These are phyloP conservation scores for Cyclophora albipunctata DNA, from an alignment of 2,888 invertebrate genomes.

Conservation along the genomic window DNA sequence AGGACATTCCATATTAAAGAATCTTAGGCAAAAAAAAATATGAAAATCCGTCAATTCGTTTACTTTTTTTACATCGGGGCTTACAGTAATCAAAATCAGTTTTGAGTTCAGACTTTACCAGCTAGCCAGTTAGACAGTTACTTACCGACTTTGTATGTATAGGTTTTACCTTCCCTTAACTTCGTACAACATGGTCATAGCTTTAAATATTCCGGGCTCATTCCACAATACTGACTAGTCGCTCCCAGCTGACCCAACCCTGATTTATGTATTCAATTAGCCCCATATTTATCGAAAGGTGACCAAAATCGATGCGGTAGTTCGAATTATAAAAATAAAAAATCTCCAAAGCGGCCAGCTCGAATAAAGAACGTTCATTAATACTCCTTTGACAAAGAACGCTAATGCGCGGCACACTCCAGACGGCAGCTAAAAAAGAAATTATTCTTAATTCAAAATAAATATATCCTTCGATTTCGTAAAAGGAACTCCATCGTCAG, in stretches of 20 bases:
- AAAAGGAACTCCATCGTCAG: conserved; percentile 54
- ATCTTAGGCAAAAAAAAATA: no score
- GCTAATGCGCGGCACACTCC: conserved; percentile 72
- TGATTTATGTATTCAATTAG: no score
- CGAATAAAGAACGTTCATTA: conserved; percentile 55
- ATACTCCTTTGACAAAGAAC: conserved; percentile 57
- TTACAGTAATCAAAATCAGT: no score
- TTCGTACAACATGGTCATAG: no score
- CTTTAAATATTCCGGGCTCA: no score
- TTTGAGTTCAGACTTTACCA: background rate
- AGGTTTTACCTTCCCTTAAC: no score
- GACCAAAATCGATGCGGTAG: conserved; percentile 32
- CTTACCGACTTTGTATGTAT: background rate
- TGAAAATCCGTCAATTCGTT: no score
- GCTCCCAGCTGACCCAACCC: no score
- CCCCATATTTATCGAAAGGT: no score
- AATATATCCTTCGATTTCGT: conserved; percentile 24
- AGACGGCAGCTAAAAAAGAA: conserved; percentile 68
- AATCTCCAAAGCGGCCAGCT: conserved; percentile 13
- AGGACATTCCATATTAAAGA: no score
- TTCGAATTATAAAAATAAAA: conserved; percentile 25
- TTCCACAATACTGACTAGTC: no score
- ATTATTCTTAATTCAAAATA: conserved; percentile 39
- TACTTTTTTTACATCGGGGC: no score
- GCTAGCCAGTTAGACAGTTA: background rate